Evolutionary conservation across 2,888 invertebrate species (phyloP), one percentile per base, ranked within the genome.

Genomic region (Callimorpha dominula): DNA sequence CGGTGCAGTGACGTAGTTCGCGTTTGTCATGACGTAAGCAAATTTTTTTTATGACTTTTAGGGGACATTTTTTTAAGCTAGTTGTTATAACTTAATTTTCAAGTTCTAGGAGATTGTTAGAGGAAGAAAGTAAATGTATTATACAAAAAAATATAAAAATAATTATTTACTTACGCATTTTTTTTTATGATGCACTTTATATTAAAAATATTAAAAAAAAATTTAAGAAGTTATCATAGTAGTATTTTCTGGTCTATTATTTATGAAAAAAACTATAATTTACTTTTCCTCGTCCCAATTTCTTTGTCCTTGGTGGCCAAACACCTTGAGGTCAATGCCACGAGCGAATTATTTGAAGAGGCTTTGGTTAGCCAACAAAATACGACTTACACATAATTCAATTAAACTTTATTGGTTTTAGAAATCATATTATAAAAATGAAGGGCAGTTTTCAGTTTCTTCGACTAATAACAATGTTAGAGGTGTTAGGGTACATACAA

Each of bases 1-100:
- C 84, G 82, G 79, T 88, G 88, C 90, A 86, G 88, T 95, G 95
- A 94, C 94, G 94, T 94, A 92, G 89, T 78, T 88, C 82, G 85
- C 81, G 78, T 85, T 81, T 80, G 67, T 84, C 74, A 84, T 95
- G 95, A 95, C 95, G 95, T 94, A 88, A 92, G 85, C 80, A 69
- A 71, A 49, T 66, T 74, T 77, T 82, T 84, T 82, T 75, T 67
- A 76, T 20, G 9, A n/a, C 12, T 20, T 46, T 31, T 57, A 8
- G 0, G 31, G 31, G 60, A 50, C 52, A 14, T 17, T 70, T 17
- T 52, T 50, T 42, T 62, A 5, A 4, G 6, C 8, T 42, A 46
- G 60, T 62, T 63, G 8, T 3, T 15, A 0, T 15, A 50, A n/a
- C 2, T 49, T 54, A 15, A 60, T 50, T 73, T 52, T 57, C 52